Conservation (phyloP, 2,113 vertebrate species). For the Myotis yumanensis region DNA sequence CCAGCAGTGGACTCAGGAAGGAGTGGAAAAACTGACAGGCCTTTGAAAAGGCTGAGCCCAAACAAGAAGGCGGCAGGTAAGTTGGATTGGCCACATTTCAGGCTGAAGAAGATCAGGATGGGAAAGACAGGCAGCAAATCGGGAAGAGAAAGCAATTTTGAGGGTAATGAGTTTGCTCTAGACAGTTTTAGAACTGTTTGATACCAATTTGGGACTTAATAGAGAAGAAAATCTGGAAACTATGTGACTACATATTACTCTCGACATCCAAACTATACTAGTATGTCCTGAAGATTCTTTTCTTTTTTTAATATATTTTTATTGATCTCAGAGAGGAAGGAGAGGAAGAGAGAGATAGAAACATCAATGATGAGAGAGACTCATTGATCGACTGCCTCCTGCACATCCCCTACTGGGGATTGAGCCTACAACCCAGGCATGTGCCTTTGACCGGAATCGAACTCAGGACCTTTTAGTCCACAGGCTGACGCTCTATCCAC, state of each 20-base stretch:
- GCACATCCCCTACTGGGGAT: too few species aligned
- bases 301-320: too few species aligned
- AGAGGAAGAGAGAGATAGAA: too few species aligned
- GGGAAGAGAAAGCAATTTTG: neutral
- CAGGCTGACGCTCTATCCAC: too few species aligned
- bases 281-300: neutral
- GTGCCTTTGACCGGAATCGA: too few species aligned
- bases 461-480: too few species aligned
- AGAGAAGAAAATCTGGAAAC: neutral
- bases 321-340: too few species aligned
- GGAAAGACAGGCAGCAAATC: neutral
- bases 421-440: too few species aligned
- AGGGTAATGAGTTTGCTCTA: neutral
- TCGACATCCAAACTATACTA: neutral
- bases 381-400: too few species aligned
- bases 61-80: rapidly evolving
- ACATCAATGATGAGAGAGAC: too few species aligned
- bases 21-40: neutral
- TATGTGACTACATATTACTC: neutral
- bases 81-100: neutral
- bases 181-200: neutral
- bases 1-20: neutral
- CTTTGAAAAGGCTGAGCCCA: neutral
- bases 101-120: neutral
- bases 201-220: neutral